A percentile compares a stretch with the other conserved stretches of the same genome.
phyloP scores from a whole-genome alignment of 2,113 vertebrate species.

The Seriola aureovittata region DNA sequence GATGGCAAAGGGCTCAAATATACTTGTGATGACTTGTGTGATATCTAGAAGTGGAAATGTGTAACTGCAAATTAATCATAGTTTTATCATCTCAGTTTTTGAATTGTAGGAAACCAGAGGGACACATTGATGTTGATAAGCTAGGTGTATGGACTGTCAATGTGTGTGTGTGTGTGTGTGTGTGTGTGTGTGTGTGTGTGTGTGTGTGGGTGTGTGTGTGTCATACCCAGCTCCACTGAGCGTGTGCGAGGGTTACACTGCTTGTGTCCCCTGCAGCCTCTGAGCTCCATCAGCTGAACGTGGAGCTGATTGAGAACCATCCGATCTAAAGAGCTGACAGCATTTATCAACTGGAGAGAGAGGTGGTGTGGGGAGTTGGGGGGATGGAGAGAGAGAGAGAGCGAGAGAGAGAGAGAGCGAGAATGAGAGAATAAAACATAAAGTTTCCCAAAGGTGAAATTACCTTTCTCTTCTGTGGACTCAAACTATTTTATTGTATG shows the following conservation, averaged over 20 bases:
- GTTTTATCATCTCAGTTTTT: too few relatives aligned
- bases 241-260: constrained; percentile 89
- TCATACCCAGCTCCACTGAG: constrained; percentile 91
- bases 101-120: too few relatives aligned
- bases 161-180: too few relatives aligned
- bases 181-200: constrained; percentile 7
- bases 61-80: background rate
- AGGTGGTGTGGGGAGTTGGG: constrained; percentile 45
- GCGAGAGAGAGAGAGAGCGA: background rate
- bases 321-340: constrained; percentile 90
- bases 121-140: too few relatives aligned
- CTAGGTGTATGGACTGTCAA: too few relatives aligned
- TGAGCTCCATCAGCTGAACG: constrained; percentile 94
- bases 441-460: background rate
- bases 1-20: background rate
- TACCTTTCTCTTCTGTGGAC: too few relatives aligned
- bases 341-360: constrained; percentile 89
- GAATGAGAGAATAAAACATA: background rate
- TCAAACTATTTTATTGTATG: too few relatives aligned
- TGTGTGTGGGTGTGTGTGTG: constrained; percentile 17
- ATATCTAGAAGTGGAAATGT: background rate
- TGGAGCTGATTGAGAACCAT: constrained; percentile 92
- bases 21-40: background rate
- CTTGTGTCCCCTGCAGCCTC: constrained; percentile 93
- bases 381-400: background rate